phyloP scores from a whole-genome alignment of 1,140 invertebrate genomes.

The Cydia splendana region DNA sequence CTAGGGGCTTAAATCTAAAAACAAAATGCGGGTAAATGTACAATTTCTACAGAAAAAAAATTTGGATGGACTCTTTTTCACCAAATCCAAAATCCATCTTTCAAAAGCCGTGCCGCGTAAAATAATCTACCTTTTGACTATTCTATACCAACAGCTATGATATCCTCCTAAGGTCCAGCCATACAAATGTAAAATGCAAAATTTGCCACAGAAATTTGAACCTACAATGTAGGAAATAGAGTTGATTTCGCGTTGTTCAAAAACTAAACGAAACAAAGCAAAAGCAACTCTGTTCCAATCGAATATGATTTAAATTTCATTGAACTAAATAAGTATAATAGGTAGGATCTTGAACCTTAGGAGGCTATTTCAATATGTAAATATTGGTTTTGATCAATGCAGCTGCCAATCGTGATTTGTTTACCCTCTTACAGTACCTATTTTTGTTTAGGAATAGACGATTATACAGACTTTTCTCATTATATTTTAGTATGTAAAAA shows the following conservation, averaged over 20 bases:
- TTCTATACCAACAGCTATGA: neutral
- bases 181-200: no score
- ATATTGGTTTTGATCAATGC: neutral
- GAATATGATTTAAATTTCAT: no score
- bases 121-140: neutral
- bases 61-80: conserved; percentile 3
- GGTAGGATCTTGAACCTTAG: no score
- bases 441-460: neutral
- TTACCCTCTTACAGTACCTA: neutral
- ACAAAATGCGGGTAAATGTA: conserved; percentile 30
- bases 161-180: neutral
- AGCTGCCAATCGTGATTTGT: neutral
- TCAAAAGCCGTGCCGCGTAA: neutral
- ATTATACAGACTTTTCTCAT: no score
- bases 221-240: no score
- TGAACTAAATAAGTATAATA: no score
- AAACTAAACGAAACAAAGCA: no score
- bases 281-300: no score
- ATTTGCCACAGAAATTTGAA: no score
- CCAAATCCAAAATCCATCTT: conserved; percentile 8
- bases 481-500: no score
- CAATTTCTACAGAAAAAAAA: conserved; percentile 27
- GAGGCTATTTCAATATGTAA: neutral
- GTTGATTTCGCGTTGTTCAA: no score
- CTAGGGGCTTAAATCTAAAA: conserved; percentile 45